Conservation (phyloP, 30 jellyfish, hydroid and myxozoan species). For the Turritopsis dohrnii region DNA sequence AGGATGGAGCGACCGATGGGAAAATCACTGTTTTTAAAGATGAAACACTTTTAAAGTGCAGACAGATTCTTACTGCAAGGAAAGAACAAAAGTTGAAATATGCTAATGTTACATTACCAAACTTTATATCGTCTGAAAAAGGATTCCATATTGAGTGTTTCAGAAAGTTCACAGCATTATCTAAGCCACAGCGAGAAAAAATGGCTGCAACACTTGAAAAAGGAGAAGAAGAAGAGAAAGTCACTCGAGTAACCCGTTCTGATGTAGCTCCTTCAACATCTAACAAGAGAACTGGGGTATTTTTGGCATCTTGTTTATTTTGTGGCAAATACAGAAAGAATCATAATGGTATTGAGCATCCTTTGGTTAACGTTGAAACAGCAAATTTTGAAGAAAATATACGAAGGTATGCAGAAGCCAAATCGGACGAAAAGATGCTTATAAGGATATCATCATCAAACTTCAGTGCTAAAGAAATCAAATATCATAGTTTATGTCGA, state of each 20-base stretch:
- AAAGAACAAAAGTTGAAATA: background rate
- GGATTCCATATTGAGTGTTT: background rate
- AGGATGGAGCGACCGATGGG: slow-evolving; percentile 1
- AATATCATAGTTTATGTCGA: background rate
- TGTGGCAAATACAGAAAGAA: too few species aligned
- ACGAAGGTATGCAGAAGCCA: background rate
- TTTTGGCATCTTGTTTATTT: too few species aligned
- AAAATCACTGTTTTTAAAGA: background rate
- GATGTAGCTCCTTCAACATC: too few species aligned
- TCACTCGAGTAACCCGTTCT: too few species aligned
- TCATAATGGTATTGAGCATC: too few species aligned
- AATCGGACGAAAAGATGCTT: background rate
- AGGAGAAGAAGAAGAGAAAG: too few species aligned
- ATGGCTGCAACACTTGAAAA: too few species aligned
- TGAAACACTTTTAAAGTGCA: background rate
- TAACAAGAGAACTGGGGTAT: too few species aligned
- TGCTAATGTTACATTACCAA: background rate
- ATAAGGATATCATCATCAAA: background rate
- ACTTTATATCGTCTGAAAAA: background rate
- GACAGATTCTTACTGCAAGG: background rate
- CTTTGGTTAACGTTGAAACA: slow-evolving; percentile 11
- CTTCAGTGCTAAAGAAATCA: background rate
- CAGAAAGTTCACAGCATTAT: background rate
- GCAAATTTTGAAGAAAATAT: slow-evolving; percentile 1
- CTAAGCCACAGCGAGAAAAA: background rate